Evolutionary conservation across 2,113 vertebrate species (phyloP).

Genomic region (Nannospalax galili): DNA sequence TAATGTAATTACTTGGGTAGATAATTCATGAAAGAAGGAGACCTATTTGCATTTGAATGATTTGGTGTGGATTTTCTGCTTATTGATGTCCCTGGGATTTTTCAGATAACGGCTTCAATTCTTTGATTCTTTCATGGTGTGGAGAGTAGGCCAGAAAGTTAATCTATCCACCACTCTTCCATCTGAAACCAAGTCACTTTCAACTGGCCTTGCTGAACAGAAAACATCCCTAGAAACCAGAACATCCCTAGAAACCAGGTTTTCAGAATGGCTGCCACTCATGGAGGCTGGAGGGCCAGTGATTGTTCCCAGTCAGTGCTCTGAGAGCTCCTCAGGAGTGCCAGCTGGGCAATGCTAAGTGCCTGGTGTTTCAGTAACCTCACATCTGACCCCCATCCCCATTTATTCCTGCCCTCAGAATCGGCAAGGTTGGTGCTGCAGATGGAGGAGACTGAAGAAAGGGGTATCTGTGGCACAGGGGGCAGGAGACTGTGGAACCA

Average conservation of each 20-base stretch:
- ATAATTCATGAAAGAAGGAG: constrained; percentile 58
- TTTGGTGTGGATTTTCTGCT: constrained; percentile 70
- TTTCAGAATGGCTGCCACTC: neutral
- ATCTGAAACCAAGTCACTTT: constrained; percentile 53
- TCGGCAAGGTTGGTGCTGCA: neutral
- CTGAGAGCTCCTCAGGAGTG: neutral
- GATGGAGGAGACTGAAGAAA: accelerated
- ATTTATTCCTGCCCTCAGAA: neutral
- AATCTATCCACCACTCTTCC: constrained; percentile 66
- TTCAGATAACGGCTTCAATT: constrained; percentile 74
- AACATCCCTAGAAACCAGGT: neutral
- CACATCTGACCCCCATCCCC: neutral
- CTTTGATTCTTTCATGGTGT: constrained; percentile 75
- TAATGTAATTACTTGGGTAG: constrained; percentile 69
- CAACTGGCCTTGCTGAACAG: neutral
- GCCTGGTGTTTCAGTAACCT: neutral
- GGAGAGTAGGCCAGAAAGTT: constrained; percentile 74
- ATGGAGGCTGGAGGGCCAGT: neutral
- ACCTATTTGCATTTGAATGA: constrained; percentile 80
- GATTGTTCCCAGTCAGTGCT: neutral
- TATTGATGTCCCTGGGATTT: constrained; percentile 79
- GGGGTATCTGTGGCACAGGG: accelerated
- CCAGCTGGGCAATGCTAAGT: neutral
- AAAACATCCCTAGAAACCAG: constrained; percentile 24
- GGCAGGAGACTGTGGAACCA: neutral